Conservation (phyloP, 2,888 invertebrate species). For the Trichacis sp. region DNA sequence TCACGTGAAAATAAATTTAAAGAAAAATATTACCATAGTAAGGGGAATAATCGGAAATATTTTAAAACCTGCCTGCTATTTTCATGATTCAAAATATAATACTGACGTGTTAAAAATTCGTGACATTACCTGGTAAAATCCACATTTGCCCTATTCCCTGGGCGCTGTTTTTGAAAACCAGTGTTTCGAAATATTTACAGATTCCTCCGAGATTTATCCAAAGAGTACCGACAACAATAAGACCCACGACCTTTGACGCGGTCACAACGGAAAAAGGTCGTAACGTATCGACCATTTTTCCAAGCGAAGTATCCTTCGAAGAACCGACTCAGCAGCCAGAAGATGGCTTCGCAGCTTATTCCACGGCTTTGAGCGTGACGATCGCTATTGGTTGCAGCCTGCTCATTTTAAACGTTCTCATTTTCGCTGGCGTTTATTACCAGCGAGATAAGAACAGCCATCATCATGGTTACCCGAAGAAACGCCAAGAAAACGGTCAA, state of each 20-base stretch:
- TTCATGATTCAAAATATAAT: no score
- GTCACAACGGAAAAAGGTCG: slow-evolving; percentile 54
- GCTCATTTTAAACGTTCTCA: slow-evolving; percentile 90
- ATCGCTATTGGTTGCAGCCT: slow-evolving; percentile 95
- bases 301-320: slow-evolving; percentile 61
- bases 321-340: slow-evolving; percentile 72
- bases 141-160: no score
- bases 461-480: slow-evolving; percentile 69
- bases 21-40: no score
- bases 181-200: slow-evolving; percentile 41
- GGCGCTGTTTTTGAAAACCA: no score
- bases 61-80: no score
- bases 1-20: no score
- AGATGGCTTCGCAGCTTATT: slow-evolving; percentile 90
- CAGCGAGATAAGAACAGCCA: slow-evolving; percentile 85
- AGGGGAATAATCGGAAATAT: no score
- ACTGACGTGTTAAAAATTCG: no score
- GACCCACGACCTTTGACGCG: slow-evolving; percentile 57
- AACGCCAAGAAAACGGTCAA: slow-evolving; percentile 86
- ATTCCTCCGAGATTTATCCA: slow-evolving; percentile 65
- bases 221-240: slow-evolving; percentile 61
- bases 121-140: no score
- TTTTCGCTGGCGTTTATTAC: slow-evolving; percentile 95
- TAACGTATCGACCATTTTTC: slow-evolving; percentile 50
- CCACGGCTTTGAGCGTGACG: slow-evolving; percentile 90